These are phyloP conservation scores for Silvanus unidentatus DNA, from an alignment of 2,888 invertebrate genomes.

Conservation along the genomic window DNA sequence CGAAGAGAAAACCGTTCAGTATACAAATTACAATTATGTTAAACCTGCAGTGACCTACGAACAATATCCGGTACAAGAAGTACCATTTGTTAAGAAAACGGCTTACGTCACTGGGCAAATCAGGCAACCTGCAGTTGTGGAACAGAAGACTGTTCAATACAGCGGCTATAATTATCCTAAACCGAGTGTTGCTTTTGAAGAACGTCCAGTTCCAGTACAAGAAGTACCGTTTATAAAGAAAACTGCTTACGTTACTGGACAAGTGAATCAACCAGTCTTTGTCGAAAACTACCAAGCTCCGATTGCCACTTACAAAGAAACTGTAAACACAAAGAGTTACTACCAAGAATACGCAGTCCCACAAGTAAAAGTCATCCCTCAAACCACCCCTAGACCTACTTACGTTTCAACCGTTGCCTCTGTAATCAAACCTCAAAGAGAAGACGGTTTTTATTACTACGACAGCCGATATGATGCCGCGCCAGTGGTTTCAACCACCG, in stretches of 20 bases:
- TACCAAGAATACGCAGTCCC: background rate
- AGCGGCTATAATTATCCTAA: constrained; percentile 30
- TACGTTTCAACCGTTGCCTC: constrained; percentile 44
- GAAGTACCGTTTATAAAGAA: constrained; percentile 36
- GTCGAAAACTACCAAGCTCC: constrained; percentile 9
- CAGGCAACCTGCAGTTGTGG: constrained; percentile 21
- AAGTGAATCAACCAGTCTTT: constrained; percentile 11
- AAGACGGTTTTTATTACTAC: constrained; percentile 26
- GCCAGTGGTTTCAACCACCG: constrained; percentile 8
- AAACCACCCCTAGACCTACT: constrained; percentile 36
- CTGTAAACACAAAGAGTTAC: constrained; percentile 34
- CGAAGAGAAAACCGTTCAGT: constrained; percentile 37
- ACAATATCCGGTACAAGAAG: constrained; percentile 33
- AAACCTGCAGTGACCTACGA: constrained; percentile 18
- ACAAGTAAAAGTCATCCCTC: constrained; percentile 14
- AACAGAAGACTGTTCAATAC: constrained; percentile 13
- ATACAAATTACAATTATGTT: constrained; percentile 13
- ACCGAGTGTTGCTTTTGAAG: constrained; percentile 36
- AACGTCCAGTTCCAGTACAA: constrained; percentile 37
- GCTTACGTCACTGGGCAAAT: constrained; percentile 38
- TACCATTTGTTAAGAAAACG: constrained; percentile 36
- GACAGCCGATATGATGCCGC: constrained; percentile 26
- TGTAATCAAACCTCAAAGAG: constrained; percentile 24
- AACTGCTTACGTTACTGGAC: constrained; percentile 37
- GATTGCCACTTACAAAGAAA: constrained; percentile 41